Conservation (phyloP, 2,888 invertebrate genomes). For the Pterostichus madidus region DNA sequence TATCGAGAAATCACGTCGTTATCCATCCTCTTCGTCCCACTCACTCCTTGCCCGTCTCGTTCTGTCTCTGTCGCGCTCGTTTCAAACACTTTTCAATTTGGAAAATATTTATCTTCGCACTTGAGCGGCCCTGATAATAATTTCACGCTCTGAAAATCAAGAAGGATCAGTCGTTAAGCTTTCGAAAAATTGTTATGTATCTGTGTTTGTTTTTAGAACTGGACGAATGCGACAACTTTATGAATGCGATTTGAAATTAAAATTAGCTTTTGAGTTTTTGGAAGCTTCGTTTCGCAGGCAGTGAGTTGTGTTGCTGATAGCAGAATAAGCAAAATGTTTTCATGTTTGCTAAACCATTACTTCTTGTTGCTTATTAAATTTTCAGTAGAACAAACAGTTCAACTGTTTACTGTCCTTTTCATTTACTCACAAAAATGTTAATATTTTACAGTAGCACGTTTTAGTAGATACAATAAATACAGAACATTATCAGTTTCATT, state of each 20-base stretch:
- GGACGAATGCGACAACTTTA: slow-evolving; percentile 24
- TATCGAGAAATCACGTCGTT: slow-evolving; percentile 41
- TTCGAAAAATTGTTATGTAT: slow-evolving; percentile 32
- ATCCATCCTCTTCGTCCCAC: background rate
- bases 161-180: slow-evolving; percentile 34
- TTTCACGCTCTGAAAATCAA: slow-evolving; percentile 49
- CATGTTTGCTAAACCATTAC: background rate
- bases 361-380: too few species aligned
- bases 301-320: slow-evolving; percentile 8
- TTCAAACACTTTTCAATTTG: slow-evolving; percentile 41
- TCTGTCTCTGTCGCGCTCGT: slow-evolving; percentile 10
- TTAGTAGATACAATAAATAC: too few species aligned
- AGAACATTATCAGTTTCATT: too few species aligned
- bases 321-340: slow-evolving; percentile 16
- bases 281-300: slow-evolving; percentile 12
- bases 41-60: background rate
- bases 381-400: too few species aligned
- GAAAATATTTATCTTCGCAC: slow-evolving; percentile 41
- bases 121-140: slow-evolving; percentile 24
- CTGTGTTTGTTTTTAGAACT: slow-evolving; percentile 24
- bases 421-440: too few species aligned
- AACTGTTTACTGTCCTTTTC: too few species aligned
- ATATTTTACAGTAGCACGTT: too few species aligned
- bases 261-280: slow-evolving; percentile 21
- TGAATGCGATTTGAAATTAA: slow-evolving; percentile 28